Evolutionary conservation across 2,797 vertebrate species (phyloP).

Genomic region (Siniperca obscura): DNA sequence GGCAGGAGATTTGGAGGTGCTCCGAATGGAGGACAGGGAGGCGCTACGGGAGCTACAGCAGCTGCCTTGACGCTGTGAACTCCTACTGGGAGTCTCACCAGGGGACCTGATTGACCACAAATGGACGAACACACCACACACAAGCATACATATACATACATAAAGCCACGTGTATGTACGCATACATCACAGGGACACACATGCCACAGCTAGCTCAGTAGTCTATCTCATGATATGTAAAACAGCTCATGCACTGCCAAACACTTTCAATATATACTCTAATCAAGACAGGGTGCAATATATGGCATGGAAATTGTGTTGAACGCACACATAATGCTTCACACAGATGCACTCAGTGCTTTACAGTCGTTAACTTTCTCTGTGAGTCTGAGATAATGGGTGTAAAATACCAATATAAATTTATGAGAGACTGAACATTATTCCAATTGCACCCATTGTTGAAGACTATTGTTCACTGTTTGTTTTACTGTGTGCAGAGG

Average conservation of each 20-base stretch:
- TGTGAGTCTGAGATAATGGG: constrained; percentile 51
- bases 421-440: constrained; percentile 57
- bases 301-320: constrained; percentile 21
- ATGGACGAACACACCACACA: constrained; percentile 44
- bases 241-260: constrained; percentile 43
- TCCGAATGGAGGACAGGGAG: constrained; percentile 91
- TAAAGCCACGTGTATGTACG: constrained; percentile 32
- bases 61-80: constrained; percentile 91
- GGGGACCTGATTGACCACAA: constrained; percentile 86
- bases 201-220: constrained; percentile 50
- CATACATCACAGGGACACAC: constrained; percentile 52
- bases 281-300: constrained; percentile 36
- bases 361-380: constrained; percentile 53
- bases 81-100: constrained; percentile 88
- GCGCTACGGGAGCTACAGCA: constrained; percentile 92
- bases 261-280: constrained; percentile 62
- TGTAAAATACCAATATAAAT: constrained; percentile 70
- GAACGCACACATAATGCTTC: constrained; percentile 20
- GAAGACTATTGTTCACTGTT: constrained; percentile 16
- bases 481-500: constrained; percentile 31
- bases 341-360: constrained; percentile 27
- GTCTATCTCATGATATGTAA: constrained; percentile 37
- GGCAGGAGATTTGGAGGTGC: constrained; percentile 91
- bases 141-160: constrained; percentile 22
- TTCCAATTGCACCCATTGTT: constrained; percentile 28